Evolutionary conservation across 64 coral and sea anemone genomes (phyloP), one percentile per base, ranked within the genome.

Genomic region (Hydrozoanthus tunicans): DNA sequence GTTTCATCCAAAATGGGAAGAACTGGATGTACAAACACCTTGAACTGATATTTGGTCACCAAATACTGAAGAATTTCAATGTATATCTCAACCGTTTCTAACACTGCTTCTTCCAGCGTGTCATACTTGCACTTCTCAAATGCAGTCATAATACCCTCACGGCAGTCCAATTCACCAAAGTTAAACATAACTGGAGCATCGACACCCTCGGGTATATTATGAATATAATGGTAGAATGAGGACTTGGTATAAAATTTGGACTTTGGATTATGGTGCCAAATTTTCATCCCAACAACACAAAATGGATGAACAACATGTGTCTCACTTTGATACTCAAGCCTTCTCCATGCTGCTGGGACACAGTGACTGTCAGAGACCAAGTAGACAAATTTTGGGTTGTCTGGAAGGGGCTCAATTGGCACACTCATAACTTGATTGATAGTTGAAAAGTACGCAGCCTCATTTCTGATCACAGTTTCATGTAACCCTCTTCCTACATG

Each of bases 51-150:
- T 4, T 86, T 59, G 9, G 69, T 53, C 20, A 59, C 76, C 53
- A 86, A 58, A 12, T 88, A 53, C 70, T 66, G 59, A 27, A 93
- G 53, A n/a, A 89, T 14, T 13, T 51, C 53, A 8, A 88, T 67
- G 14, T 93, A 93, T 43, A 93, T 89, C 15, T 88, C 73, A 15
- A 93, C 73, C 7, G 73, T 79, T 51, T 77, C 75, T 3, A 68
- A 23, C 3, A 86, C 78, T 70, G 91, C 91, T 14, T 88, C 91
- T 53, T 79, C 91, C 4, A 88, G 6, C 12, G 91, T 69, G 83
- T 93, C 91, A 88, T 93, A 89, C 61, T 93, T 93, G 82, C 91
- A 93, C n/a, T 69, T 93, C 53, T 93, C 58, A 77, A 93, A 60
- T 59, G 91, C 91, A 53, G 15, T 59, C 25, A 93, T 14, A 15